A percentile compares a stretch with the other conserved stretches of the same genome.
Conservation (phyloP, 1,140 invertebrate species). For the Tetraneura akinire region DNA sequence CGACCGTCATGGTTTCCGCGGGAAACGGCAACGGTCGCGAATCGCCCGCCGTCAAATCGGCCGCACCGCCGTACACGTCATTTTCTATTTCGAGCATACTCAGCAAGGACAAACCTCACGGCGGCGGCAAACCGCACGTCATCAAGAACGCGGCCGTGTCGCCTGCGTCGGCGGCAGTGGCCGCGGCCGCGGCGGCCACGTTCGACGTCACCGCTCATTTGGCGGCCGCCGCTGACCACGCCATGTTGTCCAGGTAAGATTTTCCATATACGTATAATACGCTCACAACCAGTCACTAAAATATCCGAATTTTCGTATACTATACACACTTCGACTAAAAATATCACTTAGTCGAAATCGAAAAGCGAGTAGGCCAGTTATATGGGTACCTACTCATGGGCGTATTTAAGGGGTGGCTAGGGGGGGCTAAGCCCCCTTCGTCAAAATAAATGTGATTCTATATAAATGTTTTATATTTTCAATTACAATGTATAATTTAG, state of each 20-base stretch:
- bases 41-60: slow-evolving; percentile 44
- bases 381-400: too few species aligned
- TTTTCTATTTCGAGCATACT: slow-evolving; percentile 56
- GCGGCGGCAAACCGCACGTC: background rate
- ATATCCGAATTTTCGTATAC: too few species aligned
- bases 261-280: too few species aligned
- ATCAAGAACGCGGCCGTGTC: background rate
- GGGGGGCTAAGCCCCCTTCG: too few species aligned
- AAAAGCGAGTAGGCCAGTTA: too few species aligned
- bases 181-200: slow-evolving; percentile 29
- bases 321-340: too few species aligned
- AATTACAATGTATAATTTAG: too few species aligned
- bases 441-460: too few species aligned
- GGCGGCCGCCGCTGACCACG: slow-evolving; percentile 50
- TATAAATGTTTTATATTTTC: too few species aligned
- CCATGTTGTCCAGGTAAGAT: slow-evolving; percentile 32
- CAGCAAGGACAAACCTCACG: slow-evolving; percentile 43
- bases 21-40: slow-evolving; percentile 63
- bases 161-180: background rate
- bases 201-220: slow-evolving; percentile 17
- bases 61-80: slow-evolving; percentile 53
- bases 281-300: too few species aligned
- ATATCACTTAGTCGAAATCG: too few species aligned
- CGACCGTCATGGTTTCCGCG: slow-evolving; percentile 74
- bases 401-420: too few species aligned